Conservation (phyloP, 2,113 vertebrate species). For the Seriola quinqueradiata region DNA sequence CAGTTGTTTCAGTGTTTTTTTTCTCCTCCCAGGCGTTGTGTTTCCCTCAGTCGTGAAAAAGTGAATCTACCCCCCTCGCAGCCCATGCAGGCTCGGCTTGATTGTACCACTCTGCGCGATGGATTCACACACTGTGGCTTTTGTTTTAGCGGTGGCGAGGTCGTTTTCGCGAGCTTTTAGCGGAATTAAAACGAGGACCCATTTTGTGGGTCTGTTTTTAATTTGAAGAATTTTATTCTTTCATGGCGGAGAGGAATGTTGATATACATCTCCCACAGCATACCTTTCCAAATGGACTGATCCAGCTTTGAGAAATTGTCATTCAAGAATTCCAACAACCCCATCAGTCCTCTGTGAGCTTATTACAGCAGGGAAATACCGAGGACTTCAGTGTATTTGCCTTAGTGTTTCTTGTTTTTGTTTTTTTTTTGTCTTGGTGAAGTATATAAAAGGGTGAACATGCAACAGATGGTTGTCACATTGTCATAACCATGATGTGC, state of each 20-base stretch:
- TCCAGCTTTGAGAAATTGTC: constrained; percentile 83
- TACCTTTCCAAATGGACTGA: constrained; percentile 83
- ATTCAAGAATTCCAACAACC: constrained; percentile 76
- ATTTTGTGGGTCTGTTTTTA: background rate
- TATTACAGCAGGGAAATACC: constrained; percentile 32
- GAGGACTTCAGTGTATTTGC: background rate
- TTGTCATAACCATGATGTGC: constrained; percentile 15
- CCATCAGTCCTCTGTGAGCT: constrained; percentile 29
- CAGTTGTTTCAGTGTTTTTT: constrained; percentile 67
- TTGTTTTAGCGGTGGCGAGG: constrained; percentile 14
- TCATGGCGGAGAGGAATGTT: background rate
- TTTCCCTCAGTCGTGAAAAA: constrained; percentile 82
- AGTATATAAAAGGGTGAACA: constrained; percentile 21
- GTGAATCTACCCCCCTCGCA: constrained; percentile 74
- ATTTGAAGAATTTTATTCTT: background rate
- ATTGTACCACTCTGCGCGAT: constrained; percentile 81
- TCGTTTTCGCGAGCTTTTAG: constrained; percentile 24
- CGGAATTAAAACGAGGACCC: constrained; percentile 6
- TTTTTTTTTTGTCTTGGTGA: background rate
- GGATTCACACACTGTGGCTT: constrained; percentile 42
- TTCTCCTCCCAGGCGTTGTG: constrained; percentile 72
- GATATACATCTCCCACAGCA: constrained; percentile 31
- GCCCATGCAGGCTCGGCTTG: constrained; percentile 68
- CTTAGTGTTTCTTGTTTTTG: background rate
- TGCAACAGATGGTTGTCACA: constrained; percentile 84